These are phyloP conservation scores for Neomonachus schauinslandi DNA, from an alignment of 2,113 vertebrate genomes.

Conservation along the genomic window DNA sequence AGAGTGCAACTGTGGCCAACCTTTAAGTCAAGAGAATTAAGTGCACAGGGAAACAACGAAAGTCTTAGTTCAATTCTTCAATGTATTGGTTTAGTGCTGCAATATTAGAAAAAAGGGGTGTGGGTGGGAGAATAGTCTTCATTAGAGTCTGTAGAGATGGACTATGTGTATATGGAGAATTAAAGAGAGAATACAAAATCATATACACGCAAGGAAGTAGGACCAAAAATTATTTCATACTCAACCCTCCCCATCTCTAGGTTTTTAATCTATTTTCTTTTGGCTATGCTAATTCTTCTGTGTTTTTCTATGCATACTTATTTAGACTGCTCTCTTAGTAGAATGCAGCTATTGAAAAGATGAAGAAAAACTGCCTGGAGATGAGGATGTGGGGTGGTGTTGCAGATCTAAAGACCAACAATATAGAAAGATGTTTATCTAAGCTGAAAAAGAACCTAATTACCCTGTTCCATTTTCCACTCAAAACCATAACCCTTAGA, in stretches of 20 bases:
- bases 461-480: not conserved
- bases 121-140: not conserved
- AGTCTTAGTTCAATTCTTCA: not conserved
- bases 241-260: not conserved
- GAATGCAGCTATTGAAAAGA: not conserved
- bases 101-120: not conserved
- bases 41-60: not conserved
- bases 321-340: not conserved
- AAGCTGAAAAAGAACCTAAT: slow-evolving; percentile 19
- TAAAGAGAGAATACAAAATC: not conserved
- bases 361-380: not conserved
- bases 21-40: slow-evolving; percentile 25
- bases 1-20: slow-evolving; percentile 3
- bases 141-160: not conserved
- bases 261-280: slow-evolving; percentile 4
- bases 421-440: slow-evolving; percentile 36
- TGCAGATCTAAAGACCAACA: slow-evolving; percentile 35
- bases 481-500: not conserved
- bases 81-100: not conserved
- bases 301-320: not conserved
- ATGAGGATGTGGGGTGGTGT: not conserved
- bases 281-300: not conserved
- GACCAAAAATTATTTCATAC: not conserved
- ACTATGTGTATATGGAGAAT: not conserved
- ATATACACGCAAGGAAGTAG: not conserved